A percentile compares a stretch with the other conserved stretches of the same genome.
phyloP scores from a whole-genome alignment of 2,888 invertebrate species.

The Tetragonula carbonaria region DNA sequence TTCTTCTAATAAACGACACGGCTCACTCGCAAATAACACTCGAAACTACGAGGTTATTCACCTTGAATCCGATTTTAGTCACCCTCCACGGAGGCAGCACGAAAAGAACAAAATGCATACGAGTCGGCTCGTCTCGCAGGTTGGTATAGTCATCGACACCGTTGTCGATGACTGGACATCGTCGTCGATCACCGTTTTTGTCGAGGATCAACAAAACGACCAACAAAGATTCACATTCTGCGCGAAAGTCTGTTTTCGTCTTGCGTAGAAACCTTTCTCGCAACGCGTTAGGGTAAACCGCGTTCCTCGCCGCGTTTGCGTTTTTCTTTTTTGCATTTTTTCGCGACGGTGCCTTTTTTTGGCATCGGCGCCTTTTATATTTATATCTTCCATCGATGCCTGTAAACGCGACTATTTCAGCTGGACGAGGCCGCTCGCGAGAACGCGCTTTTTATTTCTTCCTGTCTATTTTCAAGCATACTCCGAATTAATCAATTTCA shows the following conservation, averaged over 20 bases:
- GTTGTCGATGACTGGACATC: conserved; percentile 11
- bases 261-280: neutral
- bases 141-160: conserved; percentile 27
- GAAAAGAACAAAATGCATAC: neutral
- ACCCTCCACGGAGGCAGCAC: neutral
- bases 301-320: conserved; percentile 4
- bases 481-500: too few relatives aligned
- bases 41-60: conserved; percentile 9
- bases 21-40: neutral
- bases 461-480: too few relatives aligned
- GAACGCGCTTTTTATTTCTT: conserved; percentile 10
- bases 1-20: neutral
- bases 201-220: conserved; percentile 18
- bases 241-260: conserved; percentile 15
- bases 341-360: neutral
- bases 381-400: conserved; percentile 61
- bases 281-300: conserved; percentile 41
- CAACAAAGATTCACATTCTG: conserved; percentile 39
- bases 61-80: conserved; percentile 18
- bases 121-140: neutral
- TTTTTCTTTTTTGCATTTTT: conserved; percentile 51
- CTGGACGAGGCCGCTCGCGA: conserved; percentile 24
- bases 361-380: conserved; percentile 70
- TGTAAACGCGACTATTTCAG: conserved; percentile 66
- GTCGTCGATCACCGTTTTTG: conserved; percentile 20